Evolutionary conservation across 2,113 vertebrate genomes (phyloP).

Genomic region (Chroicocephalus ridibundus): DNA sequence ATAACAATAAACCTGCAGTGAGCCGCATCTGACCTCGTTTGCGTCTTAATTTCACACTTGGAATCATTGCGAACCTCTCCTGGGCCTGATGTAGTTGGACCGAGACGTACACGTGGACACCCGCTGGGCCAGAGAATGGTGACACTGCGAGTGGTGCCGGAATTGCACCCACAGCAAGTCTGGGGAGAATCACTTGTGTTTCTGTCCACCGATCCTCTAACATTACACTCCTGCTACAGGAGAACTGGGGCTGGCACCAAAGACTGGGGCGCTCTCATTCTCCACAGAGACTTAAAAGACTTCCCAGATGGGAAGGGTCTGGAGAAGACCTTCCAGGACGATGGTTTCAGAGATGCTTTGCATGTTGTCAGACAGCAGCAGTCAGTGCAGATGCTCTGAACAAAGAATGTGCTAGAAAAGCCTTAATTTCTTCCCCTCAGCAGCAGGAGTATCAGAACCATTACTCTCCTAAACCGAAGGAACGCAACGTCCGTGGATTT

Average conservation of each 20-base stretch:
- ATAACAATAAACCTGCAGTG: no score
- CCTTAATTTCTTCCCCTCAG: background rate
- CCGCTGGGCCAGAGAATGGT: background rate
- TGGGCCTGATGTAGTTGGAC: no score
- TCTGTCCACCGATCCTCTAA: background rate
- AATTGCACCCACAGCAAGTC: background rate
- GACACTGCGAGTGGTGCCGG: background rate
- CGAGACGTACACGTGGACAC: no score
- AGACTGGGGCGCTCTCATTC: rapidly evolving
- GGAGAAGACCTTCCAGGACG: background rate
- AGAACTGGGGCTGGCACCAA: background rate
- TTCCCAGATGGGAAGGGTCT: background rate
- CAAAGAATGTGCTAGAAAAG: background rate
- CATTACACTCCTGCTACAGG: background rate
- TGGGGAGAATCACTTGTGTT: background rate
- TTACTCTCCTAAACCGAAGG: background rate
- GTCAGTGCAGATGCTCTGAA: background rate
- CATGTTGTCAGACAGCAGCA: background rate
- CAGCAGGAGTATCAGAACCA: background rate
- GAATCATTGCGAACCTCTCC: no score
- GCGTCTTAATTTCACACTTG: no score
- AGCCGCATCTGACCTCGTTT: no score
- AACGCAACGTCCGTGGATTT: background rate
- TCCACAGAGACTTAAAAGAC: background rate
- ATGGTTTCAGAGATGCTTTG: background rate